Evolutionary conservation across 2,113 vertebrate genomes (phyloP), one percentile per base, ranked within the genome.

Genomic region (Stercorarius parasiticus): DNA sequence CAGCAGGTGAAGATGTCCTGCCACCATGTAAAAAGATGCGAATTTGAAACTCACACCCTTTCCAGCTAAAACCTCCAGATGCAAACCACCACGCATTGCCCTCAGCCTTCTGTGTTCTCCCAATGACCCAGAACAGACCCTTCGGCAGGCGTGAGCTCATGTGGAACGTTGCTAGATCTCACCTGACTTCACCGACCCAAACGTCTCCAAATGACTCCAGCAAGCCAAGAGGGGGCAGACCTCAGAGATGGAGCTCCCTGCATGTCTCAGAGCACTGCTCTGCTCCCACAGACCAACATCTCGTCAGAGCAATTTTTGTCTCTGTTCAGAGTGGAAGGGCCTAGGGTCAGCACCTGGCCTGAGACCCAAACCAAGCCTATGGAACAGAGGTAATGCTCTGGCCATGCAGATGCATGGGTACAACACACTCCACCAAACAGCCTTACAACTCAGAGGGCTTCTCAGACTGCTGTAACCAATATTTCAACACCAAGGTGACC

Each of bases 221-320:
- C 53, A 86, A 45, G 20, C 8, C 83, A 59, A 29, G 1, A 79
- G 0, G 3, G 17, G 26, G 17, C 79, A 94, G 38, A 32, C 8
- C 40, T n/a, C 16, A 18, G 82, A 82, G 53, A 43, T 7, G 1
- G 52, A 23, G 42, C 25, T n/a, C 1, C 0, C 1, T 9, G 49
- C 65, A 6, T 3, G 8, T 12, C 76, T 55, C 10, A 3, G 32
- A 62, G 67, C 19, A 34, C 53, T 9, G n/a, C 86, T 78, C 43
- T 86, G 82, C 76, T 84, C n/a, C 80, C 71, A 29, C 13, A 2
- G 56, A 69, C 36, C 30, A 79, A 61, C 16, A 50, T 4, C 34
- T 67, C 10, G 0, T 32, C 69, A 22, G 38, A 72, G 32, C 73
- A 62, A 65, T 32, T 34, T 36, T 50, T 3, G 0, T 45, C 36